phyloP scores from a whole-genome alignment of 2,113 vertebrate genomes.

The Pleuronectes platessa region DNA sequence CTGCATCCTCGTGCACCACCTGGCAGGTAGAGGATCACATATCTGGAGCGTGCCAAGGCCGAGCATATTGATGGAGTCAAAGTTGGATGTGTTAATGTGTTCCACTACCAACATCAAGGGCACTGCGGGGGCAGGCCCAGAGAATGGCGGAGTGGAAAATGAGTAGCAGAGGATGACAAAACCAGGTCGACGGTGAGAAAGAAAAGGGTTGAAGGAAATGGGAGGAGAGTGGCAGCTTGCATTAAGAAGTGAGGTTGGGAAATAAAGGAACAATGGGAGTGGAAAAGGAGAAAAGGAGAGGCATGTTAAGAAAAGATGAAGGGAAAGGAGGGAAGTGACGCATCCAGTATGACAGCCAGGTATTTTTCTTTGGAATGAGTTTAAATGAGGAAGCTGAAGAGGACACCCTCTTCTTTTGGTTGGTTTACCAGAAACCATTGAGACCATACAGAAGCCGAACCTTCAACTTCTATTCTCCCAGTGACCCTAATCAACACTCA shows the following conservation, averaged over 20 bases:
- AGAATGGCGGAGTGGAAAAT: background rate
- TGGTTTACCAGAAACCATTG: slow-evolving; percentile 9
- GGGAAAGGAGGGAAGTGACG: background rate
- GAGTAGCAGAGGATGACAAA: slow-evolving; percentile 15
- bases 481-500: slow-evolving; percentile 10
- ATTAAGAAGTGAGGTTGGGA: background rate
- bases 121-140: slow-evolving; percentile 32
- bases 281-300: background rate
- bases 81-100: slow-evolving; percentile 66
- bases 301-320: background rate
- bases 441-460: background rate
- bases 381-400: slow-evolving; percentile 13
- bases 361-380: slow-evolving; percentile 32
- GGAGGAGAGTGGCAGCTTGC: background rate
- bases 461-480: slow-evolving; percentile 35
- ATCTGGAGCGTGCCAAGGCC: slow-evolving; percentile 44
- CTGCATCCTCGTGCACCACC: slow-evolving; percentile 31
- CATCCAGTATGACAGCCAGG: slow-evolving; percentile 10
- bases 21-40: slow-evolving; percentile 42
- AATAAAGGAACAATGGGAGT: background rate
- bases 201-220: background rate
- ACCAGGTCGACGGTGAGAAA: background rate
- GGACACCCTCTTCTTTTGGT: slow-evolving; percentile 7
- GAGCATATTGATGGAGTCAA: slow-evolving; percentile 55
- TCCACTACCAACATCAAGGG: slow-evolving; percentile 57